Conservation (phyloP, 1,140 invertebrate species). For the Homalodisca vitripennis region DNA sequence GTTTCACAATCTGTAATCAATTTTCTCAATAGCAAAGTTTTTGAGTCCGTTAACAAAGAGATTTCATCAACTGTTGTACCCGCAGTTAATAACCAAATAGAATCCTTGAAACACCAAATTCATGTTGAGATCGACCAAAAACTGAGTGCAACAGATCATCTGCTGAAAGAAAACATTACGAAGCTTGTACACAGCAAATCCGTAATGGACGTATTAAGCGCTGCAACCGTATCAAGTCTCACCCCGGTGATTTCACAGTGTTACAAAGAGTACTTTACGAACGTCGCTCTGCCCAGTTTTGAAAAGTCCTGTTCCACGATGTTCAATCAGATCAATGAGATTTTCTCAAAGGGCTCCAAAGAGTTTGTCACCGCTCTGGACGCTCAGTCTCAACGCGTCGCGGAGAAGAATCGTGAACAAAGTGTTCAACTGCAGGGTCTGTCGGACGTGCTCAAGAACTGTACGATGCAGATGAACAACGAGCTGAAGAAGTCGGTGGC, state of each 20-base stretch:
- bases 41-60: slow-evolving; percentile 39
- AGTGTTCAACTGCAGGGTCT: slow-evolving; percentile 46
- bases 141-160: slow-evolving; percentile 64
- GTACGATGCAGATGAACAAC: slow-evolving; percentile 24
- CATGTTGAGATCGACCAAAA: slow-evolving; percentile 69
- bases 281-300: slow-evolving; percentile 75
- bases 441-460: slow-evolving; percentile 45
- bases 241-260: slow-evolving; percentile 64
- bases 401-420: slow-evolving; percentile 43
- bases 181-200: slow-evolving; percentile 74
- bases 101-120: slow-evolving; percentile 65
- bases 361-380: slow-evolving; percentile 71
- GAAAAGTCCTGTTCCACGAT: slow-evolving; percentile 82
- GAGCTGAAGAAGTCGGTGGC: slow-evolving; percentile 11
- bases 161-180: slow-evolving; percentile 74
- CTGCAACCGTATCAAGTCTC: slow-evolving; percentile 63
- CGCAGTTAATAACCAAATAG: slow-evolving; percentile 57
- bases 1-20: slow-evolving; percentile 45
- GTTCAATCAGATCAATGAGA: slow-evolving; percentile 84
- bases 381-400: slow-evolving; percentile 34
- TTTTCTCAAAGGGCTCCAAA: slow-evolving; percentile 79
- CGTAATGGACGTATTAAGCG: slow-evolving; percentile 70
- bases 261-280: slow-evolving; percentile 73
- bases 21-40: slow-evolving; percentile 44
- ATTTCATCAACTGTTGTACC: slow-evolving; percentile 48